A percentile compares a stretch with the other conserved stretches of the same genome.
These are phyloP conservation scores for Agonopterix arenella DNA, from an alignment of 2,888 invertebrate genomes.

Conservation along the genomic window DNA sequence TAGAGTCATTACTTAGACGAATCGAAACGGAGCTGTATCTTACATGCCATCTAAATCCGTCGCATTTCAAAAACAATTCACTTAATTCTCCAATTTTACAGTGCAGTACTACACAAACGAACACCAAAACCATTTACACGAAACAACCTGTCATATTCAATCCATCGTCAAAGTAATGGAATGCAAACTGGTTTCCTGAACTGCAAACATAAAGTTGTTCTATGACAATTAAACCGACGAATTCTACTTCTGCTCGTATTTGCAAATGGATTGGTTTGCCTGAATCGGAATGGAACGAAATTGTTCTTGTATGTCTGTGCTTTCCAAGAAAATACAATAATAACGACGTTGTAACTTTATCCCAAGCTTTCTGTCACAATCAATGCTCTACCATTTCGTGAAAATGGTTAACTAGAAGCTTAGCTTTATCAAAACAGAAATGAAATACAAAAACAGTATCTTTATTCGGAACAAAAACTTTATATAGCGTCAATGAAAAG, in stretches of 20 bases:
- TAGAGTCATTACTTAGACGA: background rate
- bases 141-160: conserved; percentile 2
- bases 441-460: background rate
- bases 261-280: conserved; percentile 71
- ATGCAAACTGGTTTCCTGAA: conserved; percentile 2
- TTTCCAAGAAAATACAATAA: background rate
- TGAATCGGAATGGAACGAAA: conserved; percentile 42
- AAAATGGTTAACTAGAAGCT: background rate
- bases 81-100: conserved; percentile 61
- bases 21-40: background rate
- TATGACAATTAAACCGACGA: conserved; percentile 60
- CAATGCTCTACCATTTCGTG: too few relatives aligned
- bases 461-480: conserved; percentile 9
- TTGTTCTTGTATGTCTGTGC: conserved; percentile 31
- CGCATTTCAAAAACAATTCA: conserved; percentile 56
- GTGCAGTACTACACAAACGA: conserved; percentile 32
- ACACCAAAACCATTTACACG: conserved; percentile 9
- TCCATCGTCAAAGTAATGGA: conserved; percentile 1
- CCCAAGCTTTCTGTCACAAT: too few relatives aligned
- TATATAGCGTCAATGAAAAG: conserved; percentile 32
- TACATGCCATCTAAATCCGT: conserved; percentile 12
- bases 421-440: background rate
- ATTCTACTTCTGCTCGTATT: conserved; percentile 44
- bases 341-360: too few relatives aligned
- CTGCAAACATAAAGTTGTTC: conserved; percentile 20